A percentile compares a stretch with the other conserved stretches of the same genome.
phyloP scores from a whole-genome alignment of 2,113 vertebrate species.

The Ceyx margarethae region DNA sequence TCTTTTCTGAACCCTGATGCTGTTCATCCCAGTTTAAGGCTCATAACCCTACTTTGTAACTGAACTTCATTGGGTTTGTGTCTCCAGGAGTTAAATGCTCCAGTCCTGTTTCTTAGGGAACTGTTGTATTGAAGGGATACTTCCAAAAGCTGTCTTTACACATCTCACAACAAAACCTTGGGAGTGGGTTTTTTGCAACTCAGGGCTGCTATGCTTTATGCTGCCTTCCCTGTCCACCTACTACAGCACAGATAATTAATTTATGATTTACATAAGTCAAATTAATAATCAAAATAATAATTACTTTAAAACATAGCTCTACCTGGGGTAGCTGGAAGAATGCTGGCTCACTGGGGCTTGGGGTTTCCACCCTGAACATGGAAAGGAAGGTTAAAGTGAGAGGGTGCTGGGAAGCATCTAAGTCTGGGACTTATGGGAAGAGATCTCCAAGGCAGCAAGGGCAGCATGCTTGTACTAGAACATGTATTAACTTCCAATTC shows the following conservation, averaged over 20 bases:
- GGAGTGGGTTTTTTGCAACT: not conserved
- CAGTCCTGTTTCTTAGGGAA: not conserved
- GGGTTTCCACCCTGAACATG: not conserved
- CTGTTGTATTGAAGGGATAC: not conserved
- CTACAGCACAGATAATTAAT: not conserved
- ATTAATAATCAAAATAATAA: rapidly evolving
- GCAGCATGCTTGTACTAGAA: rapidly evolving
- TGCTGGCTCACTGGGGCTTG: not conserved
- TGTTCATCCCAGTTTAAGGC: not conserved
- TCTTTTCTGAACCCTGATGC: not conserved
- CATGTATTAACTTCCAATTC: not conserved
- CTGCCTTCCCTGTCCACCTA: rapidly evolving
- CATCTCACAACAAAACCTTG: rapidly evolving
- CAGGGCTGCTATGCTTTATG: rapidly evolving
- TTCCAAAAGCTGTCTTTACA: rapidly evolving
- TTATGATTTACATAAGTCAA: not conserved
- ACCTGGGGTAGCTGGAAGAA: not conserved
- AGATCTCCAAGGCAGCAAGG: not conserved
- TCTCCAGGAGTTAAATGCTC: not conserved
- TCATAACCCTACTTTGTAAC: rapidly evolving
- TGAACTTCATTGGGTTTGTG: not conserved
- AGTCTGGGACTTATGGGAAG: not conserved
- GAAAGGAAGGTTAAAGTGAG: not conserved
- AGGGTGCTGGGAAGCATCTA: not conserved
- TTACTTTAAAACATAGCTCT: not conserved